These are phyloP conservation scores for Acrobasis consociella DNA, from an alignment of 2,888 invertebrate genomes.

Conservation along the genomic window DNA sequence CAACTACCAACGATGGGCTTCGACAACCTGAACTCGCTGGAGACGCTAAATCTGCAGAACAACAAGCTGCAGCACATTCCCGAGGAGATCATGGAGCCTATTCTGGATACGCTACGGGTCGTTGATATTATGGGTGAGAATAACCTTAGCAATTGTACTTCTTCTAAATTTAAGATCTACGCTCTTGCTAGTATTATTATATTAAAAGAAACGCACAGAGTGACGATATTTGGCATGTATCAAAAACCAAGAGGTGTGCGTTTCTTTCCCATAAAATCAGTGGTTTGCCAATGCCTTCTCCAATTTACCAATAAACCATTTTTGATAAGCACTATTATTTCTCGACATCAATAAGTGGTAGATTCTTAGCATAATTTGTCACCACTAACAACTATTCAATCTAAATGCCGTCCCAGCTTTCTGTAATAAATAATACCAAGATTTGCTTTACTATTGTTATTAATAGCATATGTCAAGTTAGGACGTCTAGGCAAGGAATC, in stretches of 20 bases:
- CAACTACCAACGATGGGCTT: conserved; percentile 91
- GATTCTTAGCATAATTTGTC: not conserved
- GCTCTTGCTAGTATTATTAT: too few relatives aligned
- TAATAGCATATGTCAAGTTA: not conserved
- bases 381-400: not conserved
- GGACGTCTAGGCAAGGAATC: not conserved
- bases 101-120: conserved; percentile 92
- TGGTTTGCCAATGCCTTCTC: too few relatives aligned
- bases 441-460: not conserved
- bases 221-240: too few relatives aligned
- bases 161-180: not conserved
- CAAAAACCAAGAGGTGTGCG: too few relatives aligned
- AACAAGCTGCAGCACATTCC: conserved; percentile 92
- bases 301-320: too few relatives aligned
- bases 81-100: conserved; percentile 94
- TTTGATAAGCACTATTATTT: too few relatives aligned
- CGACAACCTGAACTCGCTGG: conserved; percentile 94
- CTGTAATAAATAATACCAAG: not conserved
- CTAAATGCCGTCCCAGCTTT: not conserved
- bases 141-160: not conserved
- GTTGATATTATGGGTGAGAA: conserved; percentile 93
- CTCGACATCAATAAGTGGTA: too few relatives aligned
- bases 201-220: too few relatives aligned
- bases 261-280: too few relatives aligned
- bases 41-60: conserved; percentile 93